These are phyloP conservation scores for Cyprinus carpio DNA, from an alignment of 2,113 vertebrate genomes.

Conservation along the genomic window DNA sequence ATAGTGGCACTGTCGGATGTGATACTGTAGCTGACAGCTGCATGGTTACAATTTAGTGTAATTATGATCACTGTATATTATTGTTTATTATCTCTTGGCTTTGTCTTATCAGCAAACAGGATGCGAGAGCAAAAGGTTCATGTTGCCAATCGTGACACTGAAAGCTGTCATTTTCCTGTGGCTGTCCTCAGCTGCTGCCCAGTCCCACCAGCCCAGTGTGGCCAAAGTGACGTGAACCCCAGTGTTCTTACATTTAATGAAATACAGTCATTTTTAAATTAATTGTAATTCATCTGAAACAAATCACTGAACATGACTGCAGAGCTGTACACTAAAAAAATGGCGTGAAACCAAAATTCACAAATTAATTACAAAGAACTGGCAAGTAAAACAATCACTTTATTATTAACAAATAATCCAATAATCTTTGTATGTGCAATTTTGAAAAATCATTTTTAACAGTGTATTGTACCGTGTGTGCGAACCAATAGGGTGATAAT, in stretches of 20 bases:
- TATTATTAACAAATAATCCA: too few species aligned
- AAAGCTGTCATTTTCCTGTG: constrained; percentile 35
- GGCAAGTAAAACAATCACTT: too few species aligned
- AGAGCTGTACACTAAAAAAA: too few species aligned
- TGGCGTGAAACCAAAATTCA: too few species aligned
- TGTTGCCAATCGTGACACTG: constrained; percentile 31
- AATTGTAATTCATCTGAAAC: too few species aligned
- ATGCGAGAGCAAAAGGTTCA: constrained; percentile 38
- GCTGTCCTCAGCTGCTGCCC: constrained; percentile 7
- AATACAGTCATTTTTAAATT: not conserved
- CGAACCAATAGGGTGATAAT: constrained; percentile 12
- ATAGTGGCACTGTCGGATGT: too few species aligned
- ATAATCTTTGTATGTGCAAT: too few species aligned
- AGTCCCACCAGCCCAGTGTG: not conserved
- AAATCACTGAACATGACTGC: not conserved
- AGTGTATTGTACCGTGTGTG: not conserved
- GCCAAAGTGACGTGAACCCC: not conserved
- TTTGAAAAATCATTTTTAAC: too few species aligned
- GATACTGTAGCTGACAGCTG: too few species aligned
- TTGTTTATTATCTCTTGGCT: constrained; percentile 42
- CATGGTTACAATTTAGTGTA: too few species aligned
- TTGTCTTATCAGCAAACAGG: constrained; percentile 30
- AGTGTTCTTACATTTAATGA: not conserved
- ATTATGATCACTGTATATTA: constrained; percentile 15
- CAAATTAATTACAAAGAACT: too few species aligned